Evolutionary conservation across 2,888 invertebrate genomes (phyloP), one percentile per base, ranked within the genome.

Genomic region (Terebella lapidaria): DNA sequence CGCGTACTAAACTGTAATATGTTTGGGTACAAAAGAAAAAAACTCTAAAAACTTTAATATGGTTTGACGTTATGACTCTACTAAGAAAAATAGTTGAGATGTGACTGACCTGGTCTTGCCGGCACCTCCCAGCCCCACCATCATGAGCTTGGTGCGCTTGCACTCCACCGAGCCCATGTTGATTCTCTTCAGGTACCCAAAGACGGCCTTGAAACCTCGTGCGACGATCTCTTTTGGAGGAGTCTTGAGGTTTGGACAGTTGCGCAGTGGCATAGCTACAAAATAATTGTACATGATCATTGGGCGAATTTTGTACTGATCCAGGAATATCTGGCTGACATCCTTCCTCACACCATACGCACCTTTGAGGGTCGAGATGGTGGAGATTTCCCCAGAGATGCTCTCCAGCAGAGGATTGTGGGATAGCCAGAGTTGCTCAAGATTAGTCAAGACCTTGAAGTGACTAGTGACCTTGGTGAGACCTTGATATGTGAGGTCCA

Each of bases 41-140:
- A n/a, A n/a, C n/a, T n/a, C n/a, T n/a, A n/a, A n/a, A n/a, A n/a
- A n/a, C n/a, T n/a, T n/a, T n/a, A n/a, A n/a, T n/a, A n/a, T n/a
- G n/a, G n/a, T n/a, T n/a, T n/a, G n/a, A n/a, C n/a, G n/a, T n/a
- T n/a, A n/a, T n/a, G n/a, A n/a, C n/a, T n/a, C n/a, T n/a, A n/a
- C n/a, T n/a, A n/a, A n/a, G n/a, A n/a, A n/a, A n/a, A n/a, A n/a
- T n/a, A n/a, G n/a, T n/a, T n/a, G n/a, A n/a, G n/a, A n/a, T n/a
- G n/a, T 22, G 18, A 72, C 72, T 47, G 63, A 79, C 76, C 78
- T 79, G 46, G 81, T 80, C 67, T 81, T 81, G 4, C 81, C 81
- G 10, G 80, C 81, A 22, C 80, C 81, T 15, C 81, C 81, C 3
- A 80, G 72, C n/a, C 81, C 81, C 1, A 80, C 80, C 65, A 80